Base-by-base conservation (phyloP, 1,140 invertebrate species). In the Rhagoletis zephyria region DNA sequence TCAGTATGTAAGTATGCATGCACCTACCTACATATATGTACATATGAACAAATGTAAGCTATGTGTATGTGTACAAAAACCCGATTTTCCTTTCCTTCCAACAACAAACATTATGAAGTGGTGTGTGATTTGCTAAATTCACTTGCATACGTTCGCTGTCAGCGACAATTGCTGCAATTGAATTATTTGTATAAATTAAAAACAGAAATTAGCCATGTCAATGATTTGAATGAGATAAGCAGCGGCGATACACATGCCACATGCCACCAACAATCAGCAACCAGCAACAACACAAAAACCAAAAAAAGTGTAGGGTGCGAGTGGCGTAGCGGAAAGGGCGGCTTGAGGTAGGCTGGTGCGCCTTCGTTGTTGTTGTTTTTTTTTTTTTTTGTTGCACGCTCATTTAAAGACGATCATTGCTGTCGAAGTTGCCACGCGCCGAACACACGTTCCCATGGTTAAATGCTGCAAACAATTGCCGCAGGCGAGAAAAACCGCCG, bases 181-280 rank as follows among this genome's bases (percentile, higher is more conserved):
- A 92, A 92, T 92, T 92, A 92, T 92, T 91, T 92, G 90, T 92
- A 92, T 92, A 90, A 90, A 90, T 92, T 91, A 88, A 90, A 89
- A 88, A 85, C 89, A 92, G 67, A 87, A 92, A 92, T 92, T 92
- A 92, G 91, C 91, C 89, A 90, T 90, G 91, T 92, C 91, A 91
- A 88, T 88, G 86, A 48, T 65, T 85, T 48, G 7, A 60, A 59
- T 56, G 67, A 56, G 59, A 87, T 67, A 65, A 65, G 64, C 64
- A 48, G 74, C 60, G 87, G 74, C 60, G 87, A 64, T 70, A 87
- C 61, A 63, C 5, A 4, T 3, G 19, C 30, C 30, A 30, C 30
- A 30, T 30, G 30, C 30, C 30, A 30, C 30, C 30, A 16, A 77
- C 70, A 85, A 85, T n/a, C 16, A 40, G 1, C 67, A 63, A 63